Evolutionary conservation across 2,797 vertebrate species (phyloP).

Genomic region (Alfaro cultratus): DNA sequence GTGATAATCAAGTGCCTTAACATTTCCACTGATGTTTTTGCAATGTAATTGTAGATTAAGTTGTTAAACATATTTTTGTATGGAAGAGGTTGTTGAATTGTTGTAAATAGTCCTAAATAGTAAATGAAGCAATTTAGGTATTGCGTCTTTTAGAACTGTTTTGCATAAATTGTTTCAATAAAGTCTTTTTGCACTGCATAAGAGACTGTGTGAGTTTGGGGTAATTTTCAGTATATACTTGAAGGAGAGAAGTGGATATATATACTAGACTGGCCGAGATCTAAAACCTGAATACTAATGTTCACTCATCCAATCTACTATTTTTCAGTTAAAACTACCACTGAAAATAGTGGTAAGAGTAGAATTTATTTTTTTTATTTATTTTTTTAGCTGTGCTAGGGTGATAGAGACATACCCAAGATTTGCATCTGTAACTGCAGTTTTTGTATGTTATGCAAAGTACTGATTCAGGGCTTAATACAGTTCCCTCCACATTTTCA

Average conservation of each 20-base stretch:
- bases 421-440: background rate
- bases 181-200: conserved; percentile 76
- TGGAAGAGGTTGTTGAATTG: conserved; percentile 66
- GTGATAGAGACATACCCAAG: background rate
- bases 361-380: too few relatives aligned
- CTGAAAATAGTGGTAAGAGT: too few relatives aligned
- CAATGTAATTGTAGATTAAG: conserved; percentile 70
- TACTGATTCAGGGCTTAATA: background rate
- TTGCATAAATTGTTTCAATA: conserved; percentile 72
- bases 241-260: background rate
- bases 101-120: conserved; percentile 55
- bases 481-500: background rate
- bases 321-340: too few relatives aligned
- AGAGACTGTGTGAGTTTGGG: background rate
- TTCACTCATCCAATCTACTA: background rate
- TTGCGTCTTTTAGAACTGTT: conserved; percentile 69
- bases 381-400: background rate
- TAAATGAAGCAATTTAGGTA: conserved; percentile 66
- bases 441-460: background rate
- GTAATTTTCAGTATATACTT: background rate
- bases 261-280: background rate
- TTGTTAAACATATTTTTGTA: conserved; percentile 80
- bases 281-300: background rate
- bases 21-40: conserved; percentile 74
- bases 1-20: conserved; percentile 82